A percentile compares a stretch with the other conserved stretches of the same genome.
Conservation (phyloP, 1,140 invertebrate species). For the Zaprionus kolodkinae region DNA sequence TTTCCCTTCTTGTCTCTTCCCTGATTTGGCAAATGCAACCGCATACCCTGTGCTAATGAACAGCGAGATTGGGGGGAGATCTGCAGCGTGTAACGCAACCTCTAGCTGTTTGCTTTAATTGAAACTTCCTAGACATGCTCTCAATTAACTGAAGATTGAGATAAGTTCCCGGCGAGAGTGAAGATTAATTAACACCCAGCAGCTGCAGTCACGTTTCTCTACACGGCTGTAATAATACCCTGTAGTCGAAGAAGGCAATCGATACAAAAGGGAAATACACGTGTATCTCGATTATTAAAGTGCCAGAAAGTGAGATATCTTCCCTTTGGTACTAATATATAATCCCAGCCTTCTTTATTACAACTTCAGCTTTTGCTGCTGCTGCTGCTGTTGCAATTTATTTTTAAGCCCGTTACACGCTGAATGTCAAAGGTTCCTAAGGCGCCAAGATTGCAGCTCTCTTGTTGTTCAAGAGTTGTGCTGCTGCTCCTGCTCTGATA, state of each 20-base stretch:
- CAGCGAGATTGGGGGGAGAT: background rate
- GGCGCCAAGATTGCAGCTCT: background rate
- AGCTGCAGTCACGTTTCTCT: conserved; percentile 14
- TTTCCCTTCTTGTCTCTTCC: background rate
- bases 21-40: conserved; percentile 9
- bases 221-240: background rate
- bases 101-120: background rate
- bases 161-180: background rate
- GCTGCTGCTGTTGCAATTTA: conserved; percentile 9
- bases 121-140: background rate
- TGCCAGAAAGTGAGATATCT: too few relatives aligned
- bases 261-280: background rate
- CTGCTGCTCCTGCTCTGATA: conserved; percentile 41
- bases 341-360: too few relatives aligned
- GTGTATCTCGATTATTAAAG: too few relatives aligned
- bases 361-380: too few relatives aligned
- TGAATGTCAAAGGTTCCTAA: conserved; percentile 39
- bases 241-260: background rate
- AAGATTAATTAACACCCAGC: conserved; percentile 6
- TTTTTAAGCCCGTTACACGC: conserved; percentile 7
- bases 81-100: background rate
- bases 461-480: conserved; percentile 25
- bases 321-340: too few relatives aligned
- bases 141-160: background rate
- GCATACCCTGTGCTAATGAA: background rate